phyloP scores from a whole-genome alignment of 1,140 invertebrate species.

The Ectropis grisescens region DNA sequence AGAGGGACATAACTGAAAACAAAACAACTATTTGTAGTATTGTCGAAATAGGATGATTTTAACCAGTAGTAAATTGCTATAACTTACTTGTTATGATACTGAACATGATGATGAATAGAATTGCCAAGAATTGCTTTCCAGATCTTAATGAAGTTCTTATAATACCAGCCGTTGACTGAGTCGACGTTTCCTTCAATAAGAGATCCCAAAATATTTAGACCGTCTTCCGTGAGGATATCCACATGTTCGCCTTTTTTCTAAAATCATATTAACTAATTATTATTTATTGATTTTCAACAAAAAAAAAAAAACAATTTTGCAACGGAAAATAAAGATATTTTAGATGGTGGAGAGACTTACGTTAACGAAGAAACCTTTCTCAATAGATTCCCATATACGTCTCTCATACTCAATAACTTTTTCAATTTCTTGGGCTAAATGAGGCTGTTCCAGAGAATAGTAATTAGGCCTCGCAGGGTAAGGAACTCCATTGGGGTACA shows the following conservation, averaged over 20 bases:
- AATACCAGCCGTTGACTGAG: constrained; percentile 75
- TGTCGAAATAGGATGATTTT: not conserved
- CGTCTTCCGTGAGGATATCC: constrained; percentile 3
- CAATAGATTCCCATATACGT: constrained; percentile 75
- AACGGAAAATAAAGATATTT: not conserved
- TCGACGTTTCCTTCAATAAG: constrained; percentile 78
- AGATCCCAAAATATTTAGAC: constrained; percentile 74
- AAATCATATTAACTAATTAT: not conserved
- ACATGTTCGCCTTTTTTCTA: not conserved
- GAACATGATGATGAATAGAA: constrained; percentile 14
- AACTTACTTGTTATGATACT: constrained; percentile 3
- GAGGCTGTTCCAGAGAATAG: constrained; percentile 34
- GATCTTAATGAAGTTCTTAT: constrained; percentile 71
- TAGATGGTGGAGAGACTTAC: constrained; percentile 28
- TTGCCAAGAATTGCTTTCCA: constrained; percentile 73
- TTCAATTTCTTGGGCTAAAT: constrained; percentile 41
- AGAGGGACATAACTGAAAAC: constrained; percentile 26
- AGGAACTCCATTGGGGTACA: constrained; percentile 75
- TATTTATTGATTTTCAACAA: no score
- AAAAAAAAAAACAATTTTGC: no score
- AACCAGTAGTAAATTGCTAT: no score
- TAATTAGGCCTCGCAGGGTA: constrained; percentile 74
- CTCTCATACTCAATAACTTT: constrained; percentile 72
- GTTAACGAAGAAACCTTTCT: constrained; percentile 69
- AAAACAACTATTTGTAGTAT: not conserved